Base-by-base conservation (phyloP, 2,113 vertebrate genomes). In the Dicaeum eximium region DNA sequence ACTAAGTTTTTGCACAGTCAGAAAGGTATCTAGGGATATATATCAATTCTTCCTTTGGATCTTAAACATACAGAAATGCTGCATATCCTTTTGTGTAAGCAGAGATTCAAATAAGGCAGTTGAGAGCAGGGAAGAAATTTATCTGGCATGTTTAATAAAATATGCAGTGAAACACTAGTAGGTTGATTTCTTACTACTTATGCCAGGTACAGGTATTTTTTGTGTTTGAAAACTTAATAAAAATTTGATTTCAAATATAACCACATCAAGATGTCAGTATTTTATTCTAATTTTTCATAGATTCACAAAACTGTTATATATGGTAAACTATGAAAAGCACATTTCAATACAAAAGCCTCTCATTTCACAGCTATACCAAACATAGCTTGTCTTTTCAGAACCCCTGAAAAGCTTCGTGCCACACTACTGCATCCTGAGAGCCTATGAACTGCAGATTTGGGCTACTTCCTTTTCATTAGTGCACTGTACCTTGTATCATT, bases 1-100 rank as follows among this genome's bases (percentile, higher is more conserved):
- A 85, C 20, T 18, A 73, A 54, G 62, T 79, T 95, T 95, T 96
- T 61, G 44, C 33, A 53, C 37, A 81, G 66, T 83, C 45, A 64
- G 50, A 86, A 78, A 90, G 37, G 62, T 81, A 62, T 88, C 75
- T 83, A 65, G 94, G 67, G 71, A 92, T 66, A 61, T 66, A 61
- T 77, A 80, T 66, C 84, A 86, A 77, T 96, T 92, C 51, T 90
- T 93, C n/a, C 48, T 73, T 95, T 91, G 62, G 40, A 69, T 80
- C 53, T 86, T 83, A 64, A 15, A 54, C 10, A 7, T 54, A 66
- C 16, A 77, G 54, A 94, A 77, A 54, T 77, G 42, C 35, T 54
- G 24, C 22, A 38, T 62, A 77, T 22, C 30, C 42, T 70, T 95
- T 78, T 51, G 15, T 73, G 30, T 56, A 91, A 24, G 13, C 2